Conservation (phyloP, 2,888 invertebrate species). For the Teleiodes luculella region DNA sequence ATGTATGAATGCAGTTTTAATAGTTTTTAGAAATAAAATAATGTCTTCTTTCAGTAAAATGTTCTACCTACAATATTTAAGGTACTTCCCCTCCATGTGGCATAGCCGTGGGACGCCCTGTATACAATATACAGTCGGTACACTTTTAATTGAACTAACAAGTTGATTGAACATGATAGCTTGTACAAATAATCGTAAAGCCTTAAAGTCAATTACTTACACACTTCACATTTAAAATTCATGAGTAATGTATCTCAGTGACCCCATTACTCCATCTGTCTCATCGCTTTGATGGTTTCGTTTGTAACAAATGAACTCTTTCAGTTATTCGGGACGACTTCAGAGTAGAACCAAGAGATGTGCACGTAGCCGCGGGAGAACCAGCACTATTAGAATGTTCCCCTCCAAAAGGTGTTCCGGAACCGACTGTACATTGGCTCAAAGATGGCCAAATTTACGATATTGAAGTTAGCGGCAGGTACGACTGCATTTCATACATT, state of each 20-base stretch:
- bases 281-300: not conserved
- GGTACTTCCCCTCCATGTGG: too few species aligned
- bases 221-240: not conserved
- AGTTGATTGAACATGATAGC: not conserved
- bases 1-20: too few species aligned
- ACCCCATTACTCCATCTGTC: not conserved
- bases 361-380: conserved; percentile 95
- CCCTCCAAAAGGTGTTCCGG: conserved; percentile 96
- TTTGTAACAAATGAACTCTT: conserved; percentile 25
- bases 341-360: conserved; percentile 92
- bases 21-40: too few species aligned
- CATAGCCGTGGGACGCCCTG: too few species aligned
- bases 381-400: conserved; percentile 94
- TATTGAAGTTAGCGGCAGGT: conserved; percentile 82
- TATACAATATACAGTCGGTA: not conserved
- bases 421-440: conserved; percentile 95
- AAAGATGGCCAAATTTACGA: conserved; percentile 84
- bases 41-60: too few species aligned
- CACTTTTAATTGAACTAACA: not conserved
- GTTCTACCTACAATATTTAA: too few species aligned
- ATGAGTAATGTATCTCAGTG: not conserved
- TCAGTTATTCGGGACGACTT: conserved; percentile 97
- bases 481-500: conserved; percentile 17
- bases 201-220: not conserved
- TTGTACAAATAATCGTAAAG: not conserved